These are phyloP conservation scores for Cuculus canorus DNA, from an alignment of 2,797 vertebrate genomes.

Conservation along the genomic window DNA sequence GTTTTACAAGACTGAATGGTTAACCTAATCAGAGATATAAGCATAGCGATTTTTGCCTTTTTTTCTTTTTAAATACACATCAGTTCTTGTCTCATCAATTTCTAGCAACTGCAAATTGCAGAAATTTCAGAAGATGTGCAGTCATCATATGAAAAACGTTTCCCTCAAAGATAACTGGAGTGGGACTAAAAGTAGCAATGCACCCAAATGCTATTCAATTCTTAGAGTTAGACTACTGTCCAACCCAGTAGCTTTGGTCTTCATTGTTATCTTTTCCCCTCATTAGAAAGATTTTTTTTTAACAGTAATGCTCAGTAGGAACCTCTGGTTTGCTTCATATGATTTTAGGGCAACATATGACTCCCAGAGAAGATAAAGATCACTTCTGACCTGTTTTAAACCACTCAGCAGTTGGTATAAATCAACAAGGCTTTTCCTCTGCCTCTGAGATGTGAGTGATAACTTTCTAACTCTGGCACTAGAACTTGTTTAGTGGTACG, in stretches of 20 bases:
- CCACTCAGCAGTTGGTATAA: background rate
- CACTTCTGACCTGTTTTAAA: background rate
- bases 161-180: background rate
- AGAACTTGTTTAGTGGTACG: background rate
- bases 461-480: background rate
- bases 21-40: background rate
- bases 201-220: background rate
- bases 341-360: background rate
- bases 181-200: background rate
- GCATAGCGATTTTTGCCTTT: background rate
- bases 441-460: background rate
- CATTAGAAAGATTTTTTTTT: background rate
- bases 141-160: background rate
- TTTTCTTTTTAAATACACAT: background rate
- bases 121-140: background rate
- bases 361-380: background rate
- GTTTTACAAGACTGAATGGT: background rate
- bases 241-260: background rate
- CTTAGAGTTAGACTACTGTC: background rate
- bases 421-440: conserved; percentile 6
- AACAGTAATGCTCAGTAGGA: background rate
- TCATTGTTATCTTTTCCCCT: background rate
- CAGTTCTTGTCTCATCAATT: background rate
- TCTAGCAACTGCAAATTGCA: background rate
- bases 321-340: background rate